A percentile compares a stretch with the other conserved stretches of the same genome.
These are phyloP conservation scores for Chydorus sphaericus DNA, from an alignment of 2,888 invertebrate species.

Conservation along the genomic window DNA sequence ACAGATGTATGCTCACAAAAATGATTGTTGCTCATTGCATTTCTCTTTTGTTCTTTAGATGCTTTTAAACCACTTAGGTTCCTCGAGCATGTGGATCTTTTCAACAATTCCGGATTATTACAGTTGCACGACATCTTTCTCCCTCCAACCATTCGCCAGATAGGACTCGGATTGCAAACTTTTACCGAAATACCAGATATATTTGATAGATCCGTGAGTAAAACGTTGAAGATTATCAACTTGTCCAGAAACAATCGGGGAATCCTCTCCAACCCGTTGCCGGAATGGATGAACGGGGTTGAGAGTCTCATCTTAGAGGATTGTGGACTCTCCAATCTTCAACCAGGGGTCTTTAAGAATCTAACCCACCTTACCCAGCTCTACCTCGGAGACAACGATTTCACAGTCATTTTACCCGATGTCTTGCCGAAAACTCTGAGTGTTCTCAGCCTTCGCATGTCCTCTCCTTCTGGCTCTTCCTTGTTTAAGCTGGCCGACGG, in stretches of 20 bases:
- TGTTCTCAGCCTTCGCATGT: conserved; percentile 22
- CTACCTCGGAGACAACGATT: conserved; percentile 39
- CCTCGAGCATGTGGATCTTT: conserved; percentile 14
- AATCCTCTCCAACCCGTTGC: background rate
- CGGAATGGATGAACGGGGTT: background rate
- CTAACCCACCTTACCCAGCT: conserved; percentile 35
- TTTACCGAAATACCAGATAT: too few species aligned
- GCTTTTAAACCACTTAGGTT: conserved; percentile 9
- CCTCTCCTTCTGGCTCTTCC: conserved; percentile 15
- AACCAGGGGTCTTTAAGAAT: conserved; percentile 32
- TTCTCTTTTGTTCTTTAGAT: conserved; percentile 3
- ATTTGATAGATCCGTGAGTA: too few species aligned
- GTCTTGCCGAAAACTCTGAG: conserved; percentile 23
- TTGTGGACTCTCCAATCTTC: conserved; percentile 37
- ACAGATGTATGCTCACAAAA: background rate
- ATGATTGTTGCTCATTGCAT: background rate
- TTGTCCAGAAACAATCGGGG: conserved; percentile 9
- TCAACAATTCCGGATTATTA: conserved; percentile 14
- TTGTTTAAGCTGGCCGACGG: conserved; percentile 42
- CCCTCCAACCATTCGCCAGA: background rate
- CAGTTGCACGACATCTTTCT: background rate
- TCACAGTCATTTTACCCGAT: conserved; percentile 22
- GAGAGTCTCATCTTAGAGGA: conserved; percentile 7
- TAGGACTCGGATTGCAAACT: conserved; percentile 11
- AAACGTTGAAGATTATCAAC: background rate